Conservation (phyloP, 2,113 vertebrate genomes). For the Phycodurus eques region DNA sequence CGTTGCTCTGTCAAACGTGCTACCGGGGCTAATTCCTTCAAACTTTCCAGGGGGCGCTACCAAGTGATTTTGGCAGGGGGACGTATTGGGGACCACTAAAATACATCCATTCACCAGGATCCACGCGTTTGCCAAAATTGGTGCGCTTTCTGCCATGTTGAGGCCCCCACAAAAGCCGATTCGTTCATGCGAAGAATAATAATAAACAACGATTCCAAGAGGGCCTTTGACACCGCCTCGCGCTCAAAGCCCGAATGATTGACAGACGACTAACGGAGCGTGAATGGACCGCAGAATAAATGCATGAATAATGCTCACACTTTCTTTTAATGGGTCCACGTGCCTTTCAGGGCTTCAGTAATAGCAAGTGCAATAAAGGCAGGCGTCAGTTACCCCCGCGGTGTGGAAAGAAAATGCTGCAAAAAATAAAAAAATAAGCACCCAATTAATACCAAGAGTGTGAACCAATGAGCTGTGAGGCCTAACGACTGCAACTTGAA, state of each 20-base stretch:
- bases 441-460: constrained; percentile 82
- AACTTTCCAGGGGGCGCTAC: no score
- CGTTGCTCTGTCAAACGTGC: no score
- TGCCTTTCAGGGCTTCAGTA: constrained; percentile 71
- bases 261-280: constrained; percentile 32
- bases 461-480: constrained; percentile 88
- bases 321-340: constrained; percentile 43
- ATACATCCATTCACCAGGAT: no score
- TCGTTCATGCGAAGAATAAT: constrained; percentile 38
- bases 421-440: constrained; percentile 46
- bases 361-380: constrained; percentile 69
- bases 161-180: no score
- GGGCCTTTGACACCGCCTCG: not conserved
- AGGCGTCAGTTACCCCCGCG: constrained; percentile 62
- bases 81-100: no score
- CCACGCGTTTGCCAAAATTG: no score
- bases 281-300: constrained; percentile 41
- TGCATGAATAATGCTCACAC: constrained; percentile 42
- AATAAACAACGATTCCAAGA: not conserved
- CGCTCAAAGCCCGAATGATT: not conserved
- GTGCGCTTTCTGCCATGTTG: no score
- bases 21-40: no score
- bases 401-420: constrained; percentile 42
- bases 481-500: constrained; percentile 87
- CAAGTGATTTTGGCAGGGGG: no score